Conservation (phyloP, 1,140 invertebrate genomes). For the Drosophila insularis region DNA sequence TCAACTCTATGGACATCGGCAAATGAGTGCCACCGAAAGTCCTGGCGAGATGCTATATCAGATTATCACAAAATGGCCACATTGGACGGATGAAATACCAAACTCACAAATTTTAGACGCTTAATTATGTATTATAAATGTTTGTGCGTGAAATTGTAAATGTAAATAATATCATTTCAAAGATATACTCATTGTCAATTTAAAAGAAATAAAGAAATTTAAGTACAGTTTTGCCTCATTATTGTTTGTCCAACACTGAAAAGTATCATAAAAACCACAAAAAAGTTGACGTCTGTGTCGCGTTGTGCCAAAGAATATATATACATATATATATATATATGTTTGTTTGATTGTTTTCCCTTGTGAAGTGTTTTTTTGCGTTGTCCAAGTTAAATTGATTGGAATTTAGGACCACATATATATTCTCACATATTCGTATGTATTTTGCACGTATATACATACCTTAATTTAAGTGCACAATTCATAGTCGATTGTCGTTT, state of each 20-base stretch:
- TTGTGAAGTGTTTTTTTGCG: constrained; percentile 20
- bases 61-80: constrained; percentile 85
- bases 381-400: constrained; percentile 50
- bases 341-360: neutral
- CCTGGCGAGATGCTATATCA: constrained; percentile 86
- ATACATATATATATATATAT: too few species aligned
- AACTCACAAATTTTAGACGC: neutral
- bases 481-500: neutral
- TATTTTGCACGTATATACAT: constrained; percentile 4
- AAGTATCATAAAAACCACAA: neutral
- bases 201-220: neutral
- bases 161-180: neutral
- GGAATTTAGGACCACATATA: constrained; percentile 29
- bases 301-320: constrained; percentile 8
- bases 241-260: neutral
- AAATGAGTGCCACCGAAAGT: constrained; percentile 85
- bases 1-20: constrained; percentile 85
- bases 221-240: constrained; percentile 1
- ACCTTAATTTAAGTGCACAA: neutral
- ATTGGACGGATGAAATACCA: constrained; percentile 77
- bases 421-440: neutral
- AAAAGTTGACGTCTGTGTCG: neutral
- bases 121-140: constrained; percentile 16
- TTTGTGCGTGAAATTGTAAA: neutral
- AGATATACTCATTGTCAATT: neutral